These are phyloP conservation scores for Mya arenaria DNA, from an alignment of 1,140 invertebrate genomes.

Conservation along the genomic window DNA sequence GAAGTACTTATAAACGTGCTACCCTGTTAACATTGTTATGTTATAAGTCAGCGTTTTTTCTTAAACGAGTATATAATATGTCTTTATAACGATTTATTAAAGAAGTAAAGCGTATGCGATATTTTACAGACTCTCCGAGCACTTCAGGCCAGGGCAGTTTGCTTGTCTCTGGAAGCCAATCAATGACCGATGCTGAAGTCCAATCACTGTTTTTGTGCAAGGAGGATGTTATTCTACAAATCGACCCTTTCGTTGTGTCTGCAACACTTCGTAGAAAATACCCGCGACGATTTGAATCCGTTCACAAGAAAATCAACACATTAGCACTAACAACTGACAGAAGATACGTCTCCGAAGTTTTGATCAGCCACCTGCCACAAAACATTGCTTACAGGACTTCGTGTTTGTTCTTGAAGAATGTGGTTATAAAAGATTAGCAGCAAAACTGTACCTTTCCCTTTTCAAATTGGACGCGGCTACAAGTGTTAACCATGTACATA, in stretches of 20 bases:
- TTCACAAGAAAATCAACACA: neutral
- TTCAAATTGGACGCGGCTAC: conserved; percentile 2
- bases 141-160: too few relatives aligned
- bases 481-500: neutral
- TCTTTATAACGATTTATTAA: too few relatives aligned
- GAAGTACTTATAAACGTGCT: too few relatives aligned
- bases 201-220: too few relatives aligned
- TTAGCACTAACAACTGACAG: neutral
- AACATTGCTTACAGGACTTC: neutral
- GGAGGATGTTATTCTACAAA: too few relatives aligned
- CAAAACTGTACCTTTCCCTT: neutral
- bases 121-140: too few relatives aligned
- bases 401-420: neutral
- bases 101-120: too few relatives aligned
- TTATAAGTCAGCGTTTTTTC: too few relatives aligned
- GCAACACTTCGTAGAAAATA: neutral
- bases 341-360: neutral
- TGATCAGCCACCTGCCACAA: neutral
- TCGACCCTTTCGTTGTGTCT: neutral
- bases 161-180: too few relatives aligned
- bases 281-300: neutral
- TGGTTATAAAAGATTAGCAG: neutral
- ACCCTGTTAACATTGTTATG: too few relatives aligned
- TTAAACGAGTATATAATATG: too few relatives aligned
- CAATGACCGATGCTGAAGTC: too few relatives aligned